Base-by-base conservation (phyloP, 2,888 invertebrate species). In the Sisyra terminalis region DNA sequence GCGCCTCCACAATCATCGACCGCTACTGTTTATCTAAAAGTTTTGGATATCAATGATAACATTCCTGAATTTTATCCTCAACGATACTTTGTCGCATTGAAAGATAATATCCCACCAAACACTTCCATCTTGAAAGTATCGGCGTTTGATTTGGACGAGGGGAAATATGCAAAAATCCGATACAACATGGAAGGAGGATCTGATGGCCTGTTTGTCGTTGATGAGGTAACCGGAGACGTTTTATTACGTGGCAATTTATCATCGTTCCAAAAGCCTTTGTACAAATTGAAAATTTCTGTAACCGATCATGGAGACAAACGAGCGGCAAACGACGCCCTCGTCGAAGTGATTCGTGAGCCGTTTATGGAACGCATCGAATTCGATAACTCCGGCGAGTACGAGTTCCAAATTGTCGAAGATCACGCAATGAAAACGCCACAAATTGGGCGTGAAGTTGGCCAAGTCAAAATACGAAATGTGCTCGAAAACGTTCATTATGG, bases 31-130 rank as follows among this genome's bases (percentile, higher is more conserved):
- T 70, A 74, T 53, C 63, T 96, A 5, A 76, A 69, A 49, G 73
- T 96, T 13, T 66, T 78, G 46, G 94, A 94, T 63, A 76, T 88
- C 10, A 94, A 96, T 60, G 94, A 96, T 62, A 93, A 94, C 59
- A 74, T 75, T 52, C 94, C 94, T 0, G 73, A 78, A 53, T 93
- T 96, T 66, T 93, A 93, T 65, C 94, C 94, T 1, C 73, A 74
- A 56, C 73, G 78, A 54, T 94, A 94, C 61, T 81, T 89, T 56
- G 72, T 84, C 50, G 71, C 78, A 35, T 67, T 92, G 35, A 67
- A 74, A 29, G 82, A 84, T 52, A 76, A 81, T 55, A 63, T 74
- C 29, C 63, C 71, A 44, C 59, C 72, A 14, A 79, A 82, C 13
- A 70, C 74, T 17, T 68, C 70, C 36, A 61, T 92, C 49, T 60